Base-by-base conservation (phyloP, 2,797 vertebrate genomes). In the Propithecus deckenii region DNA sequence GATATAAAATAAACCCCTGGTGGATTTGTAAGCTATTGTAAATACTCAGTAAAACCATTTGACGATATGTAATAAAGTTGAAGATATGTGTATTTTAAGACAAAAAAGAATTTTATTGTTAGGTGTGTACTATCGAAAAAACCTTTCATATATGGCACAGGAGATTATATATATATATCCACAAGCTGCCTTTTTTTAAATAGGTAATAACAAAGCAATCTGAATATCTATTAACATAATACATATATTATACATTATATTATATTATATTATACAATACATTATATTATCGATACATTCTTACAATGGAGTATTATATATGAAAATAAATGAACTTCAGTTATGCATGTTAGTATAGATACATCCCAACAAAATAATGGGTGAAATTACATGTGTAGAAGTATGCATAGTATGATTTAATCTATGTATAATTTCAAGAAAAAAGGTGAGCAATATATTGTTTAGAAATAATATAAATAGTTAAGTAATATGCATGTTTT, bases 101-200 rank as follows among this genome's bases (percentile, higher is more conserved):
- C 1, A 93, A 94, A 93, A 94, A 75, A 90, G 76, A 74, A 74
- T 43, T 71, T 32, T 35, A 79, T 76, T 41, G 50, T 90, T 79
- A 79, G 17, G 5, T 57, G 6, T 48, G 7, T 25, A 79, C 22
- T 52, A 32, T 78, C 83, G n/a, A 67, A 35, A 84, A 93, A 84
- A 88, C 11, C 3, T 41, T 65, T 83, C 32, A 9, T 23, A 86
- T 48, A 4, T 67, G 20, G 18, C 46, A 30, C 11, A 35, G 65
- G 80, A 65, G 71, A 50, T 78, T 25, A 35, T 38, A 74, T 38
- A 55, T 55, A 22, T 55, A 55, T 55, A 55, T 23, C 9, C 7
- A 76, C 11, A 57, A 10, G 48, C 0, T 5, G 38, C 1, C 13
- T 67, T 46, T 89, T 25, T 81, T 55, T 48, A 20, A 61, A 67